phyloP scores from a whole-genome alignment of 2,888 invertebrate genomes.

The Diarsia brunnea region DNA sequence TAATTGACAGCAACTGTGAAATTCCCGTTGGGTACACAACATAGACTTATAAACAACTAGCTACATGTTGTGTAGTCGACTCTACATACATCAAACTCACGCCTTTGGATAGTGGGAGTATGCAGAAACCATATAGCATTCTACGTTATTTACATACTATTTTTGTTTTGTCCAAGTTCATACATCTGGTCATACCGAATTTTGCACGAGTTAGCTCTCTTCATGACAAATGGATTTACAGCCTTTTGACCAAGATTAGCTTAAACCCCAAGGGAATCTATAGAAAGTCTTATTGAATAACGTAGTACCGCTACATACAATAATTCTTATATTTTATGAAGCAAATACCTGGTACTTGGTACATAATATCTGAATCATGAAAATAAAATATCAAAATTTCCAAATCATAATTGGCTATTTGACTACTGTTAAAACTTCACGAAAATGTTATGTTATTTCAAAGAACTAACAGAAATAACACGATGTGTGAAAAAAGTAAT shows the following conservation, averaged over 20 bases:
- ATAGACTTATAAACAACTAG: conserved; percentile 57
- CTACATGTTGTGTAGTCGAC: conserved; percentile 43
- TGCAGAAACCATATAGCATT: background rate
- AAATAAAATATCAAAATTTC: background rate
- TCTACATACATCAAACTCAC: background rate
- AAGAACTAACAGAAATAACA: too few species aligned
- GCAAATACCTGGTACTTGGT: background rate
- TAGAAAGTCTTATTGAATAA: background rate
- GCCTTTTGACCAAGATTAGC: background rate
- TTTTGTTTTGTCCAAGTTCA: background rate
- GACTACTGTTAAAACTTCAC: too few species aligned
- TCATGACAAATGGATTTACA: background rate
- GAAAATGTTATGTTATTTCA: too few species aligned
- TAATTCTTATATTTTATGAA: background rate
- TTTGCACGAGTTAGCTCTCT: background rate
- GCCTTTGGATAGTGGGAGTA: background rate
- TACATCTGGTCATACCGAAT: background rate
- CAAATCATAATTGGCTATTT: background rate
- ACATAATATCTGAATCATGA: background rate
- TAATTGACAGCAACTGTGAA: background rate
- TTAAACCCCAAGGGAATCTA: background rate
- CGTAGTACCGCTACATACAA: background rate
- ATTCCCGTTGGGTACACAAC: background rate
- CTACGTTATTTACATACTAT: background rate
- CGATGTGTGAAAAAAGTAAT: too few species aligned